phyloP scores from a whole-genome alignment of 2,797 vertebrate genomes.

The Masticophis lateralis region DNA sequence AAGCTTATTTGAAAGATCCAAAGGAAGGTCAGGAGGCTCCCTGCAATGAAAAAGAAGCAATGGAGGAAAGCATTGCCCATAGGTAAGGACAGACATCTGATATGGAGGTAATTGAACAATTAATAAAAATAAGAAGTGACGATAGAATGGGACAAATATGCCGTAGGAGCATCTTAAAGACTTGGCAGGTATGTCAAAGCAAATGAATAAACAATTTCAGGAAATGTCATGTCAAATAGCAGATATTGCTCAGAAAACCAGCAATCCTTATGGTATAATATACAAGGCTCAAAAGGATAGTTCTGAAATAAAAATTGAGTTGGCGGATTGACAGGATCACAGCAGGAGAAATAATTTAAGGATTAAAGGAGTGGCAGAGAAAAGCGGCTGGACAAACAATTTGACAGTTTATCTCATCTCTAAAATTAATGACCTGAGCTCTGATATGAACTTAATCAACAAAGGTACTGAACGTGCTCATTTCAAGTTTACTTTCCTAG shows the following conservation, averaged over 20 bases:
- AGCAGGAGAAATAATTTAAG: not conserved
- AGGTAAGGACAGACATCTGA: not conserved
- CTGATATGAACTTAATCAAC: not conserved
- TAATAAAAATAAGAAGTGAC: not conserved
- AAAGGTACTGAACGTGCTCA: not conserved
- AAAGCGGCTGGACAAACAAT: not conserved
- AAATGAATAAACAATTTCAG: not conserved
- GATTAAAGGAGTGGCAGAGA: not conserved
- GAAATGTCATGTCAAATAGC: not conserved
- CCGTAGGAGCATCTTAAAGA: not conserved
- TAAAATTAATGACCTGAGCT: not conserved
- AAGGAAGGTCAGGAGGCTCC: not conserved
- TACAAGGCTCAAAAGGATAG: not conserved
- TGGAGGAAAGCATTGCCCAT: not conserved
- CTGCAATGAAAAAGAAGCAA: not conserved
- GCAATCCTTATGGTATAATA: not conserved
- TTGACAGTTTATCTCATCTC: not conserved
- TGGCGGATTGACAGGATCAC: not conserved
- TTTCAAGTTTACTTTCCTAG: not conserved
- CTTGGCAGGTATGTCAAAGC: not conserved
- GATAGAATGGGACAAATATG: not conserved
- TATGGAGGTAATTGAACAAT: not conserved
- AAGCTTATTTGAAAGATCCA: not conserved
- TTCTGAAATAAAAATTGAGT: not conserved
- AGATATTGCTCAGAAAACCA: not conserved